phyloP scores from a whole-genome alignment of 2,113 vertebrate species.

The Maccullochella peelii region DNA sequence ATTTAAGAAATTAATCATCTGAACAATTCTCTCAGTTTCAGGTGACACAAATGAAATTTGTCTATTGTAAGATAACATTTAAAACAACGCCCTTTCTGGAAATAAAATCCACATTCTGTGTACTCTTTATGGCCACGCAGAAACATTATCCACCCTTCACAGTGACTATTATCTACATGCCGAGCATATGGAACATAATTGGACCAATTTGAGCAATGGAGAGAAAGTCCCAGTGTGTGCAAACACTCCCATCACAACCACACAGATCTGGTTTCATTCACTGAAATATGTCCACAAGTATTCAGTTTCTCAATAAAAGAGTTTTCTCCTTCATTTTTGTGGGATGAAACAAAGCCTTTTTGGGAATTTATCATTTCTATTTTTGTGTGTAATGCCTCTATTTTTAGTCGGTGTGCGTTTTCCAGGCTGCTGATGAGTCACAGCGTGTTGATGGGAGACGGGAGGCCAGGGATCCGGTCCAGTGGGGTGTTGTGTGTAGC shows the following conservation, averaged over 20 bases:
- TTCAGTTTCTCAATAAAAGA: slow-evolving; percentile 37
- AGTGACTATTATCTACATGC: slow-evolving; percentile 26
- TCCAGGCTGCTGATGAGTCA: slow-evolving; percentile 69
- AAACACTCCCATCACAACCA: slow-evolving; percentile 29
- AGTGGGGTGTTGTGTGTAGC: slow-evolving; percentile 21
- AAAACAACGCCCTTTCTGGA: slow-evolving; percentile 14
- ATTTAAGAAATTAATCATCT: slow-evolving; percentile 28
- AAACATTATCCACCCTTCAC: slow-evolving; percentile 43
- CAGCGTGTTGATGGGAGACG: slow-evolving; percentile 28
- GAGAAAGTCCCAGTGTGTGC: slow-evolving; percentile 15
- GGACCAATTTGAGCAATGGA: slow-evolving; percentile 17
- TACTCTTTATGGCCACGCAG: slow-evolving; percentile 12
- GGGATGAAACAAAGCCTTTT: slow-evolving; percentile 50
- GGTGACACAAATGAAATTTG: slow-evolving; percentile 24
- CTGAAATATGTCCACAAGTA: slow-evolving; percentile 37
- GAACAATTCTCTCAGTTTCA: slow-evolving; percentile 22
- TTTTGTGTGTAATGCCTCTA: slow-evolving; percentile 61
- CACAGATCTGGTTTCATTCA: slow-evolving; percentile 49
- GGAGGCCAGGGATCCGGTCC: slow-evolving; percentile 16
- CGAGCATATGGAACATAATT: slow-evolving; percentile 12
- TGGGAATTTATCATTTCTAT: slow-evolving; percentile 65
- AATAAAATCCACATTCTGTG: slow-evolving; percentile 35
- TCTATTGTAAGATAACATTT: slow-evolving; percentile 26
- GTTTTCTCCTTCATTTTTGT: slow-evolving; percentile 49
- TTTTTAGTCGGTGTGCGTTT: slow-evolving; percentile 54